A percentile compares a stretch with the other conserved stretches of the same genome.
Conservation (phyloP, 2,797 vertebrate species). For the Pseudotriccus pelzelni region DNA sequence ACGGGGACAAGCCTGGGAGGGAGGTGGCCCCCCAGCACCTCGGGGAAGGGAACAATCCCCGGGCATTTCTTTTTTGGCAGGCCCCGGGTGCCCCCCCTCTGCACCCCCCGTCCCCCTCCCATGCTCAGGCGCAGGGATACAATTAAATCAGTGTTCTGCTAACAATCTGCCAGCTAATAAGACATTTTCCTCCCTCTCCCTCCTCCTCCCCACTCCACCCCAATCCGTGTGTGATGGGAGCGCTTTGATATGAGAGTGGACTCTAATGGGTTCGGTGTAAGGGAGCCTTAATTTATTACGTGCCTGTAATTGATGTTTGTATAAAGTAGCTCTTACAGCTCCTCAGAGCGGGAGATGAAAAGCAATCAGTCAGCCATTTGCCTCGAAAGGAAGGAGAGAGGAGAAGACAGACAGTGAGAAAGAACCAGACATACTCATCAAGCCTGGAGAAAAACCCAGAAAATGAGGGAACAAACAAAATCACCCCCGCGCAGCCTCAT, state of each 20-base stretch:
- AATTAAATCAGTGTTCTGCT: constrained; percentile 77
- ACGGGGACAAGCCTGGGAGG: constrained; percentile 3
- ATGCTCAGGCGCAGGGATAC: constrained; percentile 16
- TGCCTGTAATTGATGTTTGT: constrained; percentile 80
- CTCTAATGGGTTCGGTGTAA: constrained; percentile 66
- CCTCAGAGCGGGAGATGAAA: constrained; percentile 77
- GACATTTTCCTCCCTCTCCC: constrained; percentile 66
- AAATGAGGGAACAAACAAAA: constrained; percentile 35
- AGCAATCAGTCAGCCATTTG: constrained; percentile 78
- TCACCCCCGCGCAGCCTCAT: neutral
- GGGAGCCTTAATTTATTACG: constrained; percentile 77
- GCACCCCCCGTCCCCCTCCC: neutral
- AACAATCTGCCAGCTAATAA: constrained; percentile 74
- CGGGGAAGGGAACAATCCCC: constrained; percentile 13
- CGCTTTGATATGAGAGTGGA: constrained; percentile 71
- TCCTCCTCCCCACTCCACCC: constrained; percentile 52
- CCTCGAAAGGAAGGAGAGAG: constrained; percentile 69
- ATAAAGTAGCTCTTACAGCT: constrained; percentile 80
- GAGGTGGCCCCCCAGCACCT: constrained; percentile 24
- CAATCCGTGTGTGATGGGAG: constrained; percentile 51
- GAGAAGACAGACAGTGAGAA: constrained; percentile 46
- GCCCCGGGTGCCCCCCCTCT: neutral
- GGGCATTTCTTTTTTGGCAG: constrained; percentile 48
- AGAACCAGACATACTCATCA: constrained; percentile 61
- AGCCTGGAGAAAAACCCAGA: constrained; percentile 37